phyloP scores from a whole-genome alignment of 2,888 invertebrate species.

The Silvanus unidentatus region DNA sequence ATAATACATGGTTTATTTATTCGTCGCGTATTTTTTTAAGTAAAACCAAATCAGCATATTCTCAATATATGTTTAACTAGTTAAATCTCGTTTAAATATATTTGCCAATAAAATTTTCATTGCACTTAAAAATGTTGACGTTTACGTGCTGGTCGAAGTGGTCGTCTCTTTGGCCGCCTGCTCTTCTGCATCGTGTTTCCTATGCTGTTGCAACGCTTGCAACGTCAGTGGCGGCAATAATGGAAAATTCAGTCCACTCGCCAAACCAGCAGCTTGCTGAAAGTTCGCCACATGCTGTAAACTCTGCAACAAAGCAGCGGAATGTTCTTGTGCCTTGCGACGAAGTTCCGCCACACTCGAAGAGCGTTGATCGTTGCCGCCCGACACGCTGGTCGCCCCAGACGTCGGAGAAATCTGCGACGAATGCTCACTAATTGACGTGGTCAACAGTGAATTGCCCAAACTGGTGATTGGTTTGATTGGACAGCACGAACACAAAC shows the following conservation, averaged over 20 bases:
- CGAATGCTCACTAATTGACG: constrained; percentile 40
- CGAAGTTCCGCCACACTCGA: constrained; percentile 88
- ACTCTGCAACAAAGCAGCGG: constrained; percentile 76
- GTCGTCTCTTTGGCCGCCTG: constrained; percentile 7
- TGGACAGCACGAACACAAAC: constrained; percentile 75
- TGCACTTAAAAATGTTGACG: no score
- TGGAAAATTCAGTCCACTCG: constrained; percentile 47
- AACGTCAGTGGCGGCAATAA: constrained; percentile 48
- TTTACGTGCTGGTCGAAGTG: no score
- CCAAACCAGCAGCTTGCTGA: constrained; percentile 54
- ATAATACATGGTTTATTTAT: no score
- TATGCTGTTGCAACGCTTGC: constrained; percentile 34
- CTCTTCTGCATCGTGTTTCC: constrained; percentile 36
- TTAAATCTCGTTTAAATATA: no score
- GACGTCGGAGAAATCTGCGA: constrained; percentile 41
- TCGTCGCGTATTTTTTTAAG: no score
- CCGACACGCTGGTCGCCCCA: constrained; percentile 7
- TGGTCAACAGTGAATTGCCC: constrained; percentile 36
- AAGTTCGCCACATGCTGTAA: constrained; percentile 60
- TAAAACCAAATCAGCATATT: no score
- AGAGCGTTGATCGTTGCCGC: constrained; percentile 62
- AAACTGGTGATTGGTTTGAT: constrained; percentile 53
- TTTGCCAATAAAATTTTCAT: no score
- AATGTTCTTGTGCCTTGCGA: constrained; percentile 91
- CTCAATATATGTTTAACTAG: no score